These are phyloP conservation scores for Atractosteus spatula DNA, from an alignment of 2,113 vertebrate species.

Conservation along the genomic window DNA sequence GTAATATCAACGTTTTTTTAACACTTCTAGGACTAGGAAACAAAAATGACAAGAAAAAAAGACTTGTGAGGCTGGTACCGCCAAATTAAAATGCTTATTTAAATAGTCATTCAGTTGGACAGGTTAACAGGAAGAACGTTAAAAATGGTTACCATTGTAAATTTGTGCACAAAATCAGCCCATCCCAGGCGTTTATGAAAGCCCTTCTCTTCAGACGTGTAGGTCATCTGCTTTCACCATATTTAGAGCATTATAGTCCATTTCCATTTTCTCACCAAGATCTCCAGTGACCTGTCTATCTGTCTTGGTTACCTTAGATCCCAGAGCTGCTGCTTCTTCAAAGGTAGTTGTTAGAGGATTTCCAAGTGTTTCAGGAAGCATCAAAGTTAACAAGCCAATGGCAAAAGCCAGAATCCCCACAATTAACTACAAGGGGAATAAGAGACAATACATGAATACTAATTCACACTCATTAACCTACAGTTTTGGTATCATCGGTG, in stretches of 20 bases:
- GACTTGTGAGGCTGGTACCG: too few relatives aligned
- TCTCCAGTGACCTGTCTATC: conserved; percentile 14
- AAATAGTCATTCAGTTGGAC: too few relatives aligned
- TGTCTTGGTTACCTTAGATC: conserved; percentile 48
- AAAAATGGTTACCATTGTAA: too few relatives aligned
- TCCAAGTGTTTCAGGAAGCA: conserved; percentile 84
- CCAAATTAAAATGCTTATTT: too few relatives aligned
- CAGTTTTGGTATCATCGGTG: too few relatives aligned
- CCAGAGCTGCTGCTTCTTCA: conserved; percentile 72
- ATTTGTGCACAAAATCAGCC: background rate
- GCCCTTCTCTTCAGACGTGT: background rate
- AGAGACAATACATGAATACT: background rate
- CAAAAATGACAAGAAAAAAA: too few relatives aligned
- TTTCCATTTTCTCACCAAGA: conserved; percentile 50
- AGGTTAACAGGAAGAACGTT: too few relatives aligned
- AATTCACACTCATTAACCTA: too few relatives aligned
- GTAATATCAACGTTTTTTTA: too few relatives aligned
- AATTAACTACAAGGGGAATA: conserved; percentile 69
- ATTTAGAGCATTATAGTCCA: conserved; percentile 29
- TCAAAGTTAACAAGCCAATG: conserved; percentile 74
- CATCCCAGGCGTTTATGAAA: too few relatives aligned
- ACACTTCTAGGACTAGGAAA: too few relatives aligned
- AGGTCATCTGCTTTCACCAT: conserved; percentile 8
- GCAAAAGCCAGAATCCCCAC: conserved; percentile 81
- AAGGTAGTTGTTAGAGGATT: conserved; percentile 77